phyloP scores from a whole-genome alignment of 2,113 vertebrate genomes.

The Eonycteris spelaea region DNA sequence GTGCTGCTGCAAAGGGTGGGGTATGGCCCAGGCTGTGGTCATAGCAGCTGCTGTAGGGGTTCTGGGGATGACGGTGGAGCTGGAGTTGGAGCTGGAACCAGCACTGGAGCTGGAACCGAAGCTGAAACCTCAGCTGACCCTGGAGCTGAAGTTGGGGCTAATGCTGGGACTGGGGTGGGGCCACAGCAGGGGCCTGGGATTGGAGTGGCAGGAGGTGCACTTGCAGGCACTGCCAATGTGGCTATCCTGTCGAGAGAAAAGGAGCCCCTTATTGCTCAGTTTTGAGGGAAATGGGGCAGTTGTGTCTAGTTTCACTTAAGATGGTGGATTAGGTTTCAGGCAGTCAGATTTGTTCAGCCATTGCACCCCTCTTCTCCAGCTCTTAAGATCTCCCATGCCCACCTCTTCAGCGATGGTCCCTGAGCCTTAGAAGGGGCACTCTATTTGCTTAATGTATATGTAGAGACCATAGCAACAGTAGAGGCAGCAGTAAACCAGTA shows the following conservation, averaged over 20 bases:
- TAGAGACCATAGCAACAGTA: not conserved
- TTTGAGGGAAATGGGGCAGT: not conserved
- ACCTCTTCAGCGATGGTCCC: not conserved
- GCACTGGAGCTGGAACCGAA: rapidly evolving
- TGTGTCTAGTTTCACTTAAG: not conserved
- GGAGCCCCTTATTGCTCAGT: not conserved
- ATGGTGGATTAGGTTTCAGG: not conserved
- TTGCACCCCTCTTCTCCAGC: not conserved
- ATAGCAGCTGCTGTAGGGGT: not conserved
- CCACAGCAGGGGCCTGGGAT: not conserved
- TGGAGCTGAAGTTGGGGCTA: not conserved
- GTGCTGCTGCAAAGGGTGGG: not conserved
- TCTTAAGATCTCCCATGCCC: not conserved
- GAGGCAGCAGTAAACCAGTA: not conserved
- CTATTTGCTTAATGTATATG: not conserved
- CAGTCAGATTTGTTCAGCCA: not conserved
- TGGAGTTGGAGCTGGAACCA: not conserved
- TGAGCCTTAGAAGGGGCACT: not conserved
- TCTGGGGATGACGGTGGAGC: not conserved
- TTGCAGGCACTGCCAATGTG: rapidly evolving
- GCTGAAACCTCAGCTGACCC: not conserved
- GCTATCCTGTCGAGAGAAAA: slow-evolving; percentile 26
- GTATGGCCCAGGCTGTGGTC: slow-evolving; percentile 38
- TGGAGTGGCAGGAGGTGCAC: not conserved
- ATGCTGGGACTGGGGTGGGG: too few relatives aligned